phyloP scores from a whole-genome alignment of 2,797 vertebrate genomes.

The Anomalospiza imberbis region DNA sequence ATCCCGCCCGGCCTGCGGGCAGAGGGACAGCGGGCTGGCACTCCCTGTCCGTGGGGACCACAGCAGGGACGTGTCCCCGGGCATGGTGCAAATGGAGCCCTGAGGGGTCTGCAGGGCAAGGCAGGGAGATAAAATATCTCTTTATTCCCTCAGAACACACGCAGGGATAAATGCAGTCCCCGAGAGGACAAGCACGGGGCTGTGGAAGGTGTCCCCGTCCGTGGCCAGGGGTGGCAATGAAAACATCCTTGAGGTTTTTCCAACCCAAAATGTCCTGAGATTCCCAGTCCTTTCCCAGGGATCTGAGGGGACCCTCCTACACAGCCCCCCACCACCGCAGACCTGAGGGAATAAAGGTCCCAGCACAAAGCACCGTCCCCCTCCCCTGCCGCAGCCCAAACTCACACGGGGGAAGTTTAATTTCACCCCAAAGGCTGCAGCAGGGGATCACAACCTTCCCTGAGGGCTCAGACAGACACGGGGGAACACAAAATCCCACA shows the following conservation, averaged over 20 bases:
- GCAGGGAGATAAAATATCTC: accelerated
- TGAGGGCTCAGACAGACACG: too few relatives aligned
- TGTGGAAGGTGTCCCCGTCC: too few relatives aligned
- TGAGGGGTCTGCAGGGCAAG: neutral
- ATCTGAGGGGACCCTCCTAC: accelerated
- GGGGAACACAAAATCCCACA: too few relatives aligned
- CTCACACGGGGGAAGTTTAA: accelerated
- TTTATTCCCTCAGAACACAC: accelerated
- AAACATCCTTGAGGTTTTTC: neutral
- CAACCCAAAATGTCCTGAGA: neutral
- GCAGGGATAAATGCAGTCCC: too few relatives aligned
- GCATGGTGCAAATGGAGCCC: accelerated
- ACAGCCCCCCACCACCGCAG: accelerated
- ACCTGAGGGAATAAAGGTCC: neutral
- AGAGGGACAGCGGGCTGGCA: accelerated
- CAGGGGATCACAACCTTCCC: neutral
- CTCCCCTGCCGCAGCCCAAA: too few relatives aligned
- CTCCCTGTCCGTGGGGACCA: neutral
- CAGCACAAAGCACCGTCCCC: accelerated
- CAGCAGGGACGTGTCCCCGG: accelerated
- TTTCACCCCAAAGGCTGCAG: accelerated
- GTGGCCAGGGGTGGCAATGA: neutral
- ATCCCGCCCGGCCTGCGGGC: neutral
- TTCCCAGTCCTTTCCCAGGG: accelerated
- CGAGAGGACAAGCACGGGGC: too few relatives aligned